Conservation (phyloP, 1,140 invertebrate species). For the Thaumatotibia leucotreta region DNA sequence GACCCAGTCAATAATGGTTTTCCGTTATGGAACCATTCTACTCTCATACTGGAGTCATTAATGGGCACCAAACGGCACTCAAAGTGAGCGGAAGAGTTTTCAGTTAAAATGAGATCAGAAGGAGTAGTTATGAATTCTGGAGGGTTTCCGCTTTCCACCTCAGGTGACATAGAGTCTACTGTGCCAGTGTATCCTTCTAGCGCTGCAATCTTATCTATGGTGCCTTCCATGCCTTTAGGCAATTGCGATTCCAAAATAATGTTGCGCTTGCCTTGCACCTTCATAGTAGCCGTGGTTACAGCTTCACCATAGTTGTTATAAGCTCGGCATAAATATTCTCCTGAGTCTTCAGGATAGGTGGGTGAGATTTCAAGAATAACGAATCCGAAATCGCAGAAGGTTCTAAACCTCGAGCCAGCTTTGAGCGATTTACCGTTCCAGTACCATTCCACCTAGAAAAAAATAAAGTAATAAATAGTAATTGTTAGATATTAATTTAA, state of each 20-base stretch:
- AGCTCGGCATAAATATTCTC: constrained; percentile 94
- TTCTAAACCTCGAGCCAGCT: constrained; percentile 93
- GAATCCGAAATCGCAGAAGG: constrained; percentile 97
- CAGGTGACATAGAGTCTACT: constrained; percentile 79
- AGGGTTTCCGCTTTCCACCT: constrained; percentile 91
- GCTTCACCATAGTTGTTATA: constrained; percentile 95
- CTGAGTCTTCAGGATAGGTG: constrained; percentile 96
- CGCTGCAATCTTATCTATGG: constrained; percentile 95
- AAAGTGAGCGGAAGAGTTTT: constrained; percentile 95
- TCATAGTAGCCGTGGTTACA: constrained; percentile 93
- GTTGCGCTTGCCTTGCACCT: constrained; percentile 92
- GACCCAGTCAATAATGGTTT: constrained; percentile 92
- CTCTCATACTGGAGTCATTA: constrained; percentile 93
- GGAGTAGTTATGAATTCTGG: constrained; percentile 95
- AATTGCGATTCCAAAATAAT: constrained; percentile 95
- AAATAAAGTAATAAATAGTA: constrained; percentile 5
- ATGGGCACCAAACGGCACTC: constrained; percentile 93
- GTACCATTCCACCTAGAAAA: constrained; percentile 91
- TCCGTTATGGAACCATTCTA: constrained; percentile 98
- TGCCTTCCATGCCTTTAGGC: constrained; percentile 94
- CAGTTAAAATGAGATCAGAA: constrained; percentile 87
- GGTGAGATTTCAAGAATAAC: constrained; percentile 96
- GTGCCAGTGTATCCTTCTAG: constrained; percentile 89
- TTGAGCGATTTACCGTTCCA: constrained; percentile 94
- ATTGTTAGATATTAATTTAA: background rate